Base-by-base conservation (phyloP, 2,888 invertebrate genomes). In the Drosophila siamana region DNA sequence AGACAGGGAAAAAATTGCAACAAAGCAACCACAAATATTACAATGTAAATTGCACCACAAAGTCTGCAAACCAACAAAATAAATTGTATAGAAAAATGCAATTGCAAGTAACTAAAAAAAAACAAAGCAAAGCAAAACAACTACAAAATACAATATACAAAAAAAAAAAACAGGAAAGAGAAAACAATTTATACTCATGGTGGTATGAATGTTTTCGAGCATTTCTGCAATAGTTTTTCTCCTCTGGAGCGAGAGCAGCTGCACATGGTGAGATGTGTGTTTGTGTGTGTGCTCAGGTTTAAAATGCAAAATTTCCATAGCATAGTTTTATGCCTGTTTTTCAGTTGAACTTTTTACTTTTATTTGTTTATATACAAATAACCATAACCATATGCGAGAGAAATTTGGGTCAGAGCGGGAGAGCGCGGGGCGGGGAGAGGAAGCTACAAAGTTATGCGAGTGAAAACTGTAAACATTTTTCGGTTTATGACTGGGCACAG, bases 401-500 rank as follows among this genome's bases (percentile, higher is more conserved):
- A 65, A 63, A 74, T 74, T 66, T 74, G 61, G 74, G 74, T 74
- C 70, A 74, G 22, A 9, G 15, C 6, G 9, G 30, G n/a, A 7
- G 4, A 1, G 11, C 16, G 30, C 15, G 9, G 4, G 2, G 11
- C 16, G 7, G n/a, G 15, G 7, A 16, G 5, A 22, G 28, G 15
- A 0, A 36, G 57, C 62, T 52, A 77, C 69, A 79, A 79, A 74
- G 80, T 79, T 79, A 79, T 74, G 69, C 64, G 66, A 66, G 40
- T 60, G 74, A 52, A 79, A 76, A 80, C 77, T 74, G 74, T 77
- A 80, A 77, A 79, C 70, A 77, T 77, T 80, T 79, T 69, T 77
- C 63, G 69, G 71, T 80, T 80, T 80, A 77, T 72, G 80, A 65
- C 69, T 64, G 68, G 64, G 76, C 68, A 56, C 65, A 62, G 66